Base-by-base conservation (phyloP, 2,113 vertebrate species). In the Camelus bactrianus region DNA sequence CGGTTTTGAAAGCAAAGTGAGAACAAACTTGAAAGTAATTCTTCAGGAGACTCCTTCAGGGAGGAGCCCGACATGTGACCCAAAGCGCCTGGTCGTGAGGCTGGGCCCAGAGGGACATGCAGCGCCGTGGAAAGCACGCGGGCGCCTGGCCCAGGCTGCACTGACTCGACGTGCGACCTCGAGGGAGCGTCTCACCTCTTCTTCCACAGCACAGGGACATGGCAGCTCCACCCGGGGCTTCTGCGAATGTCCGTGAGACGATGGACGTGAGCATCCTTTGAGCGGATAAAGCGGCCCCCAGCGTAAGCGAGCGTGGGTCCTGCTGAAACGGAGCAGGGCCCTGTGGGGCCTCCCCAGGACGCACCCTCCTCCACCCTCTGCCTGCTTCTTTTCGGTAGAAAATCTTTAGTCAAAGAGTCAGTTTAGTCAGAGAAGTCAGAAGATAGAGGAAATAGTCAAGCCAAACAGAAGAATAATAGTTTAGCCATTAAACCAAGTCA, bases 11-110 rank as follows among this genome's bases (percentile, higher is more conserved):
- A 60, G 62, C 65, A 94, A 92, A 88, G 67, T 77, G 35, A 52
- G 50, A 85, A 80, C 70, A 82, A 90, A 95, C 94, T 92, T 82
- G 88, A 93, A 98, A 96, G 96, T 76, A 70, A 73, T 88, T 96
- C 52, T 89, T 35, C 96, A 92, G 93, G 32, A 89, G 77, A 93
- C 35, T 64, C 8, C 97, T 92, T 96, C 94, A 85, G 93, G 73
- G 93, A 93, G 88, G 95, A 81, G 97, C 77, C 77, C n/a, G 70
- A 56, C 54, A 88, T 38, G 85, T 95, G 95, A 95, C 95, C 77
- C 80, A 64, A 79, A 73, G 80, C 26, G 54, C 60, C 50, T 77
- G 91, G 82, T 89, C 91, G 28, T 65, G 73, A 96, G 83, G 94
- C 87, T 48, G 17, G 87, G 76, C 58, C 75, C 94, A 20, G 3